Percentiles rank a stretch among this genome's conserved stretches.
These are phyloP conservation scores for Falco naumanni DNA, from an alignment of 2,797 vertebrate species.

Conservation along the genomic window DNA sequence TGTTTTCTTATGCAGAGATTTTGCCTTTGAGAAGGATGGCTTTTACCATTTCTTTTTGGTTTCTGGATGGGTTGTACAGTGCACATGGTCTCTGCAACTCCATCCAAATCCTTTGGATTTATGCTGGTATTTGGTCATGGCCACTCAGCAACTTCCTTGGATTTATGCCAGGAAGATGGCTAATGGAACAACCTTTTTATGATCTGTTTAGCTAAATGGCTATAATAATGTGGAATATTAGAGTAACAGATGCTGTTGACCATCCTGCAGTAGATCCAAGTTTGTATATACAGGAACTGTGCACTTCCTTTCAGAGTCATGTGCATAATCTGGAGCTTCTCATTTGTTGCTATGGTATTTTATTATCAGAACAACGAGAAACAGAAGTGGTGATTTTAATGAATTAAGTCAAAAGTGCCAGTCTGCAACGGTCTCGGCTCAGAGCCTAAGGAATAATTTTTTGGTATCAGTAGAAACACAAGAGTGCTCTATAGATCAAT, in stretches of 20 bases:
- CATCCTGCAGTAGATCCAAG: conserved; percentile 40
- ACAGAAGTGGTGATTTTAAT: not conserved
- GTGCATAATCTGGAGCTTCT: not conserved
- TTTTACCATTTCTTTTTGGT: not conserved
- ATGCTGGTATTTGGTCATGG: not conserved
- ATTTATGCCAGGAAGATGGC: conserved; percentile 32
- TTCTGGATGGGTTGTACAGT: not conserved
- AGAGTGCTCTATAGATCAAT: not conserved
- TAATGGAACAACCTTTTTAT: conserved; percentile 15
- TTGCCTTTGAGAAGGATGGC: not conserved
- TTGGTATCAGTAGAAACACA: not conserved
- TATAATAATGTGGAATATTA: conserved; percentile 30
- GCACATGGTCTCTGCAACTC: not conserved
- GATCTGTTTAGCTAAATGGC: conserved; percentile 52
- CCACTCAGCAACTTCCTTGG: not conserved
- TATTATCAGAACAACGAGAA: not conserved
- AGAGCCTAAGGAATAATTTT: not conserved
- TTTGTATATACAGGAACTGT: conserved; percentile 9
- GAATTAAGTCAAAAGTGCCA: not conserved
- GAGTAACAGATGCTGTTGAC: conserved; percentile 51
- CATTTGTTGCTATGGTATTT: conserved; percentile 38
- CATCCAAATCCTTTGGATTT: not conserved
- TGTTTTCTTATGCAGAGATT: not conserved
- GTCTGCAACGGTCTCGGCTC: not conserved
- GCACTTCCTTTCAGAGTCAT: conserved; percentile 30